phyloP scores from a whole-genome alignment of 2,113 vertebrate genomes.

The Isurus oxyrinchus region DNA sequence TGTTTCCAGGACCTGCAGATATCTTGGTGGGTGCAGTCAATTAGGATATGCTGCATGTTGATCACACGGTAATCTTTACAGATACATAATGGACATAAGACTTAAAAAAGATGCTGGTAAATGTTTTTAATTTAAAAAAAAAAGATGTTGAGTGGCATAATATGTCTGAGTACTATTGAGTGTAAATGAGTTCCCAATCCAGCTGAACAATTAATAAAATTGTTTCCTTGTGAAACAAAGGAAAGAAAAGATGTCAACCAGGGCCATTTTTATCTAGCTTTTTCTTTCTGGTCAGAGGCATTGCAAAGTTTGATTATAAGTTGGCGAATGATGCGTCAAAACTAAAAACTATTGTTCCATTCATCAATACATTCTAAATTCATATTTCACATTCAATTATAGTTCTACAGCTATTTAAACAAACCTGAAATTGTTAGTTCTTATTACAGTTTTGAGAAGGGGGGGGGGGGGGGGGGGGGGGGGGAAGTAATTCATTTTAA shows the following conservation, averaged over 20 bases:
- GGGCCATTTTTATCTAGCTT: not conserved
- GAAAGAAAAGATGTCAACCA: not conserved
- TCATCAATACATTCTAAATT: not conserved
- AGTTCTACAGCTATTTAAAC: not conserved
- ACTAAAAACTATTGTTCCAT: not conserved
- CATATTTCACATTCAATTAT: not conserved
- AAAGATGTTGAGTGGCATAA: not conserved
- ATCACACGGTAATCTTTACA: not conserved
- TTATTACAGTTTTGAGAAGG: not conserved
- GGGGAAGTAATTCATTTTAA: not conserved
- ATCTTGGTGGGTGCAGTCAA: not conserved
- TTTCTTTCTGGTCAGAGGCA: not conserved
- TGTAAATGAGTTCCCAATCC: not conserved
- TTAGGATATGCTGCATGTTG: not conserved
- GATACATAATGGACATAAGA: not conserved
- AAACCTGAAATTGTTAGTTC: not conserved
- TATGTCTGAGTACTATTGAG: not conserved
- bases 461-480: not conserved
- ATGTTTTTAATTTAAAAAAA: not conserved
- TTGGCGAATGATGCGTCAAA: not conserved
- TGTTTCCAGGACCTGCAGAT: not conserved
- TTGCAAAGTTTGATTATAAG: not conserved
- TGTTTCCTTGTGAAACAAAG: not conserved
- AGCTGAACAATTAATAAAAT: not conserved
- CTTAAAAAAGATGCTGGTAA: not conserved